phyloP scores from a whole-genome alignment of 2,113 vertebrate species.

The Platanista minor region DNA sequence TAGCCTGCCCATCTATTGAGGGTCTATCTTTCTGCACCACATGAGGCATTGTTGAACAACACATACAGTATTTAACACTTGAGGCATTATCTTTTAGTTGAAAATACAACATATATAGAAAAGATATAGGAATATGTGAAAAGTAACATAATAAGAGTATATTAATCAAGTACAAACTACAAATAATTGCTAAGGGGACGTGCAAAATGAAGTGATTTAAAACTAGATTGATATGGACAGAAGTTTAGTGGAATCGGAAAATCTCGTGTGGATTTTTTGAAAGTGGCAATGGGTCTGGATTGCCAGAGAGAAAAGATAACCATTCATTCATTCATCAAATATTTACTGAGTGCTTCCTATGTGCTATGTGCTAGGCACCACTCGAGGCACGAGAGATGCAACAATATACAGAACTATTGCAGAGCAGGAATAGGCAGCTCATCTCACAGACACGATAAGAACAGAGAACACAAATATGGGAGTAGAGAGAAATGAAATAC shows the following conservation, averaged over 20 bases:
- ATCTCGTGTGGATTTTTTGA: not conserved
- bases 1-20: not conserved
- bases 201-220: conserved; percentile 12
- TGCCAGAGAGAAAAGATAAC: conserved; percentile 1
- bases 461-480: not conserved
- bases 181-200: not conserved
- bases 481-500: not conserved
- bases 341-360: not conserved
- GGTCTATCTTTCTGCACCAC: not conserved
- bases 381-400: not conserved
- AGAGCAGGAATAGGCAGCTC: not conserved
- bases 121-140: not conserved
- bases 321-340: not conserved
- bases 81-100: not conserved
- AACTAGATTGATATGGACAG: not conserved
- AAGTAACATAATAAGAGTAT: not conserved
- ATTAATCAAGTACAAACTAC: not conserved
- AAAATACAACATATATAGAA: not conserved
- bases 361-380: not conserved
- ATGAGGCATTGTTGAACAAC: not conserved
- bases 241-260: not conserved
- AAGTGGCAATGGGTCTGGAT: not conserved
- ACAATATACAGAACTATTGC: not conserved
- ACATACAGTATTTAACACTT: not conserved
- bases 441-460: not conserved